A percentile compares a stretch with the other conserved stretches of the same genome.
phyloP scores from a whole-genome alignment of 2,888 invertebrate species.

The Idaea straminata region DNA sequence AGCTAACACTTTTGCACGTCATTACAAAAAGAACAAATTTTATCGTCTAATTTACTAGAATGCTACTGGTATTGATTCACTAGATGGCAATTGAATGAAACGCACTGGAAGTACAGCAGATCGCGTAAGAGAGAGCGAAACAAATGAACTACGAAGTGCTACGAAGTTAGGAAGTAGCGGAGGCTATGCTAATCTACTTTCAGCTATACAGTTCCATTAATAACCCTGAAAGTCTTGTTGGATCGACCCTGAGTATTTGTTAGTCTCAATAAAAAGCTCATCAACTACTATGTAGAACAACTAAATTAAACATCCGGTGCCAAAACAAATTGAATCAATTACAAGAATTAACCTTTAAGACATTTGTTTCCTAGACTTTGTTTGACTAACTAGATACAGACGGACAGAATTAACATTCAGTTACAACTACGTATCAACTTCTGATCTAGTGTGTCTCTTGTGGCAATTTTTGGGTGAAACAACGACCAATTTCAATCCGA shows the following conservation, averaged over 20 bases:
- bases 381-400: background rate
- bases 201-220: slow-evolving; percentile 11
- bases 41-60: too few species aligned
- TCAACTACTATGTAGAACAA: slow-evolving; percentile 25
- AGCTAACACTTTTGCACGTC: too few species aligned
- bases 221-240: slow-evolving; percentile 12
- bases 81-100: too few species aligned
- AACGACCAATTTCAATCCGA: too few species aligned
- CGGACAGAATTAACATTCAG: background rate
- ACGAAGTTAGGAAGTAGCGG: background rate
- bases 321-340: slow-evolving; percentile 30
- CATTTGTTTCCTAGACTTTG: slow-evolving; percentile 13
- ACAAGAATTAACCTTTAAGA: slow-evolving; percentile 27
- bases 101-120: too few species aligned
- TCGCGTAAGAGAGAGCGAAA: too few species aligned
- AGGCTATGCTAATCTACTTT: background rate
- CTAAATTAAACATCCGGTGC: slow-evolving; percentile 32
- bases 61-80: too few species aligned
- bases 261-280: slow-evolving; percentile 29
- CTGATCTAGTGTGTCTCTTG: background rate
- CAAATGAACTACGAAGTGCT: background rate
- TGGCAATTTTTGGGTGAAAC: too few species aligned
- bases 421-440: background rate
- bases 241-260: slow-evolving; percentile 28
- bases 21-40: too few species aligned